Evolutionary conservation across 2,888 invertebrate species (phyloP).

Genomic region (Limnephilus lunatus): DNA sequence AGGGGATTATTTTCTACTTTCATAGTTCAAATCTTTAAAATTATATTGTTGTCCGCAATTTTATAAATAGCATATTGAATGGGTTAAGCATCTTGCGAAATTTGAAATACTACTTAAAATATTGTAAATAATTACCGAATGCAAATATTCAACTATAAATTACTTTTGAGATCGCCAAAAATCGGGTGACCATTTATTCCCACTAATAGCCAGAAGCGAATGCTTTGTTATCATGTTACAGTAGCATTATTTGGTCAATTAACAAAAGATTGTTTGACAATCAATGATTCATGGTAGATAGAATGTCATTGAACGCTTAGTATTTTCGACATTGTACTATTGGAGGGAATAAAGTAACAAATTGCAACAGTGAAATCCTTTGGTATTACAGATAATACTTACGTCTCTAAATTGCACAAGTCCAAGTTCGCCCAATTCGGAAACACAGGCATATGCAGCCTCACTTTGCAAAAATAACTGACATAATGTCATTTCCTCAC

Average conservation of each 20-base stretch:
- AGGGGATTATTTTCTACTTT: not conserved
- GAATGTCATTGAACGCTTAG: slow-evolving; percentile 5
- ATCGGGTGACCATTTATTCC: not conserved
- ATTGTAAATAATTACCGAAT: not conserved
- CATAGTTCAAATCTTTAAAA: not conserved
- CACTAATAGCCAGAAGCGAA: not conserved
- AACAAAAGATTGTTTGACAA: not conserved
- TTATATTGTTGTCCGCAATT: not conserved
- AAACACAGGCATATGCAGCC: slow-evolving; percentile 98
- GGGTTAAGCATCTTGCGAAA: not conserved
- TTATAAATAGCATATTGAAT: not conserved
- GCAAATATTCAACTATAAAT: not conserved
- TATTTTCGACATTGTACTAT: slow-evolving; percentile 14
- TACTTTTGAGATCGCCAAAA: not conserved
- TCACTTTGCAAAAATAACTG: slow-evolving; percentile 99
- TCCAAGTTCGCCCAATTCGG: slow-evolving; percentile 97
- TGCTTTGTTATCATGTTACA: not conserved
- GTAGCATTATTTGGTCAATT: not conserved
- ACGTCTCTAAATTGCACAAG: slow-evolving; percentile 98
- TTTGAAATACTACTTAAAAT: not conserved
- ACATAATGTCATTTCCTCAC: slow-evolving; percentile 99
- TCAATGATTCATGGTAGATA: not conserved
- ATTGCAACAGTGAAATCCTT: not conserved
- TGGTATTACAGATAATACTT: slow-evolving; percentile 72
- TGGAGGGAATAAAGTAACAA: not conserved